Percentiles rank a stretch among this genome's conserved stretches.
phyloP scores from a whole-genome alignment of 53 echinoderm and acorn worm genomes.

The Patiria pectinifera region DNA sequence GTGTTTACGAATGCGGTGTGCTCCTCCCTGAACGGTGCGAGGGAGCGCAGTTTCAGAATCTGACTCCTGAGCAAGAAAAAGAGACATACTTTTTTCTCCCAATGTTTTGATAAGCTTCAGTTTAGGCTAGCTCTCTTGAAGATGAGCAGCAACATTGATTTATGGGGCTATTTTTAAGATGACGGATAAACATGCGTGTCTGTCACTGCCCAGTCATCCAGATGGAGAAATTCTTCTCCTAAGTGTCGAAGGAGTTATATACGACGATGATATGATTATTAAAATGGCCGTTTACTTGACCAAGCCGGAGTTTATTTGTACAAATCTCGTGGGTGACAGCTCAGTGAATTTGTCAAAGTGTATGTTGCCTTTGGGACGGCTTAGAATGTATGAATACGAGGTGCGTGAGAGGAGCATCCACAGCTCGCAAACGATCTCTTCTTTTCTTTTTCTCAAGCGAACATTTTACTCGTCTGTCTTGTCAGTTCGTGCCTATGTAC shows the following conservation, averaged over 20 bases:
- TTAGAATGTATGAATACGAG: not conserved
- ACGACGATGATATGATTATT: not conserved
- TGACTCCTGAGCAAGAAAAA: not conserved
- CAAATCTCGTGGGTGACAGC: constrained; percentile 18
- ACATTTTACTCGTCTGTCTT: not conserved
- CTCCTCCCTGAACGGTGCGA: no score
- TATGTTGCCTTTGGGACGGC: constrained; percentile 34
- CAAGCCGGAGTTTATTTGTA: constrained; percentile 22
- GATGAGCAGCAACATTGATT: not conserved
- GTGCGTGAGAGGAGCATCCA: not conserved
- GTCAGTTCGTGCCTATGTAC: not conserved
- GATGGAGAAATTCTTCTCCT: not conserved
- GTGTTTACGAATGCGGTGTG: no score
- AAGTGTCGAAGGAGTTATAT: not conserved
- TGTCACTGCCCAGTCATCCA: not conserved
- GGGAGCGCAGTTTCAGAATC: no score
- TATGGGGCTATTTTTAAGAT: constrained; percentile 14
- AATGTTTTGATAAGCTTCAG: not conserved
- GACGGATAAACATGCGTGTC: not conserved
- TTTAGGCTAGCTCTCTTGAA: not conserved
- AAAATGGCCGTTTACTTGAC: constrained; percentile 41
- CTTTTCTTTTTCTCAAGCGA: not conserved
- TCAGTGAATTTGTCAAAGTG: constrained; percentile 23
- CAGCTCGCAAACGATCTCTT: not conserved
- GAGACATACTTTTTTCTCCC: not conserved